Percentiles rank a stretch among this genome's conserved stretches.
These are phyloP conservation scores for Balaenoptera acutorostrata DNA, from an alignment of 2,113 vertebrate species.

Conservation along the genomic window DNA sequence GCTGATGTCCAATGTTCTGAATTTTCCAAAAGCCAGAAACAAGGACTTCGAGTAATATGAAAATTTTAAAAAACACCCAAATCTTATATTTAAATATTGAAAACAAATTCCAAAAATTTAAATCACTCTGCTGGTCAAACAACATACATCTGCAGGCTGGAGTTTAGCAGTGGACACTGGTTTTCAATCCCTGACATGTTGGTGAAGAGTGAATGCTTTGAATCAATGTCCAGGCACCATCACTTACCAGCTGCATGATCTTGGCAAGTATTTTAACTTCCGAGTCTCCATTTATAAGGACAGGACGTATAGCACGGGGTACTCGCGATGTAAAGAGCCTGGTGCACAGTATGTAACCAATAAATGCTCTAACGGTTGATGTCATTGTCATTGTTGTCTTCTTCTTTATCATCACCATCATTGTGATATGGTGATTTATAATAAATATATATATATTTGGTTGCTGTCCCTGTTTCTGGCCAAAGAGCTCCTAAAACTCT, in stretches of 20 bases:
- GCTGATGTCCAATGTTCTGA: background rate
- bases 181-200: rapidly evolving
- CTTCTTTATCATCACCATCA: background rate
- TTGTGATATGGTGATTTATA: background rate
- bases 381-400: rapidly evolving
- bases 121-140: background rate
- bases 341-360: background rate
- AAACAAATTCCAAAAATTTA: background rate
- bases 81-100: background rate
- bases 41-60: background rate
- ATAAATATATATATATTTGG: background rate
- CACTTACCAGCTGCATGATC: too few relatives aligned
- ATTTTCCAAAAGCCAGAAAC: background rate
- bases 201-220: rapidly evolving
- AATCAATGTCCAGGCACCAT: too few relatives aligned
- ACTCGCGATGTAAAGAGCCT: background rate
- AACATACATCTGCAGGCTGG: background rate
- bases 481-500: background rate
- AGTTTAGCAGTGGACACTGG: rapidly evolving
- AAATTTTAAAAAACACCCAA: background rate
- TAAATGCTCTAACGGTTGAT: background rate
- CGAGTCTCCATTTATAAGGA: background rate
- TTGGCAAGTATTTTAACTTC: background rate
- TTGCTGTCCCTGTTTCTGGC: background rate
- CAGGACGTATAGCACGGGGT: rapidly evolving